These are phyloP conservation scores for Tamandua tetradactyla DNA, from an alignment of 2,797 vertebrate genomes.

Conservation along the genomic window DNA sequence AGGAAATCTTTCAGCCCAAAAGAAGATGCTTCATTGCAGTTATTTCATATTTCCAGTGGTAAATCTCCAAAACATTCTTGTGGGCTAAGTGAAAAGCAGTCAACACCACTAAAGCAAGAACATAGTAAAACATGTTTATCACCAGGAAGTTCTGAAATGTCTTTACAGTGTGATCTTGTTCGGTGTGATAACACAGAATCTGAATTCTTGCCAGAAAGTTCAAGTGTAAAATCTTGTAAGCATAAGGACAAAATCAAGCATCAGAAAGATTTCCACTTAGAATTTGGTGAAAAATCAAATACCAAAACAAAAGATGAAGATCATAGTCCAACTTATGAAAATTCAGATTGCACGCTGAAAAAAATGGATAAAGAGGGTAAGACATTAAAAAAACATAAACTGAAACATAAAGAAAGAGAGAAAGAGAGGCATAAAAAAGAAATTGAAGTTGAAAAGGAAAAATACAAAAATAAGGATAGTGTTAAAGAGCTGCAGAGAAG, in stretches of 20 bases:
- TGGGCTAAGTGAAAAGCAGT: slow-evolving; percentile 94
- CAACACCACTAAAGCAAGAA: slow-evolving; percentile 94
- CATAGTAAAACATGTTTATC: slow-evolving; percentile 94
- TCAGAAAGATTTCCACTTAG: slow-evolving; percentile 92
- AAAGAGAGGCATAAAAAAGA: slow-evolving; percentile 97
- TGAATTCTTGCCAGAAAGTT: slow-evolving; percentile 94
- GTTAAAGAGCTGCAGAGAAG: slow-evolving; percentile 94
- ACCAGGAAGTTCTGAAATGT: slow-evolving; percentile 89
- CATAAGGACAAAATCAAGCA: slow-evolving; percentile 99
- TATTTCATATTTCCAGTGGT: slow-evolving; percentile 95
- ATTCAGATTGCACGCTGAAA: slow-evolving; percentile 90
- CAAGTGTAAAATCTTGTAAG: slow-evolving; percentile 95
- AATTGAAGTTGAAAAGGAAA: slow-evolving; percentile 93
- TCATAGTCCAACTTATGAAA: slow-evolving; percentile 89
- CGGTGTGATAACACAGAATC: slow-evolving; percentile 93
- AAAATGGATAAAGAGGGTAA: slow-evolving; percentile 96
- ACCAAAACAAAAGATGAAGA: slow-evolving; percentile 92
- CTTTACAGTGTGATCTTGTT: slow-evolving; percentile 89
- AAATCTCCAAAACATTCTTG: slow-evolving; percentile 96
- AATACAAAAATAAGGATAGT: slow-evolving; percentile 91
- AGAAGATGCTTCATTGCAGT: slow-evolving; percentile 96
- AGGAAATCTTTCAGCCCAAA: slow-evolving; percentile 98
- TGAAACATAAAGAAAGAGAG: slow-evolving; percentile 95
- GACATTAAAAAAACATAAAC: slow-evolving; percentile 97
- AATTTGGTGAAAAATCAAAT: slow-evolving; percentile 91